Evolutionary conservation across 2,888 invertebrate genomes (phyloP), one percentile per base, ranked within the genome.

Genomic region (Callinectes sapidus): DNA sequence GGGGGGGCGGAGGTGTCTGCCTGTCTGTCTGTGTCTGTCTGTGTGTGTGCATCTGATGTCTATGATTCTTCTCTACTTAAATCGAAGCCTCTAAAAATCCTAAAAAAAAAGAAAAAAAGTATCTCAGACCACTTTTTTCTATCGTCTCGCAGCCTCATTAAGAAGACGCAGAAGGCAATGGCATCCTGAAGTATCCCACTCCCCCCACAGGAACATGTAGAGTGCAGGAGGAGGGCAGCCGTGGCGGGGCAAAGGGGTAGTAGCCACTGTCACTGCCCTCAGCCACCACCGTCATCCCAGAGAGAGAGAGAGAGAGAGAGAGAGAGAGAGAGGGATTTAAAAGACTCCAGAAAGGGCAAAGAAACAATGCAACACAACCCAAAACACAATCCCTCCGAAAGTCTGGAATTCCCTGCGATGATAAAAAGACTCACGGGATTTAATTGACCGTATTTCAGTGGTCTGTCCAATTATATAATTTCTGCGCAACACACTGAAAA

Each of bases 391-490:
- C 2, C 81, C 13, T 81, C 81, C 81, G 81, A 35, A 32, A 35
- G 35, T 35, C 81, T 81, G 81, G 14, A 35, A 81, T 13, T 81
- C 35, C 32, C 16, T 35, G 32, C 35, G 81, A 81, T 81, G 32
- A 81, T 81, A 35, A 81, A 81, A 18, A 81, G 10, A 28, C 81
- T 35, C 81, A 5, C 16, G 32, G 10, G 81, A 81, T 18, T 2
- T 81, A 81, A 81, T 81, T 81, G 81, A 81, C 35, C 35, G 81
- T 81, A 81, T 81, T 81, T 81, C 81, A 81, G n/a, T 32, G 35
- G 81, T 81, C 81, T 10, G 35, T 81, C 81, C 81, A 81, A 81
- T 81, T 81, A 81, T 81, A 35, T 81, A 32, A 81, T 81, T 81
- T 81, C 81, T 81, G 81, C 81, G 32, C 81, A 81, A 3, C 71